Evolutionary conservation across 2,888 invertebrate species (phyloP).

Genomic region (Drosophila atripex): DNA sequence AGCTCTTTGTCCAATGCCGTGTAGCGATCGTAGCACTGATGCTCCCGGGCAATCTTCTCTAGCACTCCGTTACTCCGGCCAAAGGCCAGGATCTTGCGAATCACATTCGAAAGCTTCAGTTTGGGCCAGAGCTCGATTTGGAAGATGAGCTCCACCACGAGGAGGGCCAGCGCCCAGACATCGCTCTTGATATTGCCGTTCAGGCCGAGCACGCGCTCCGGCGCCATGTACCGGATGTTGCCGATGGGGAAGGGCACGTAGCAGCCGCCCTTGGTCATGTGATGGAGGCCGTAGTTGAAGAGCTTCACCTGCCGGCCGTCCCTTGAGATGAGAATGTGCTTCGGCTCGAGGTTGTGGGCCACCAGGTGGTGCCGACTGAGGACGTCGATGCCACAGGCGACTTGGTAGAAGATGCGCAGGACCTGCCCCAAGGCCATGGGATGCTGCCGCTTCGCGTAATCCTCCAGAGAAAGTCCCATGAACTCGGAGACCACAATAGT

Average conservation of each 20-base stretch:
- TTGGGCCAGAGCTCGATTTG: slow-evolving; percentile 89
- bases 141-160: slow-evolving; percentile 91
- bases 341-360: slow-evolving; percentile 91
- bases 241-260: slow-evolving; percentile 96
- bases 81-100: slow-evolving; percentile 89
- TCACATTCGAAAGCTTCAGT: slow-evolving; percentile 89
- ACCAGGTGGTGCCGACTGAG: slow-evolving; percentile 90
- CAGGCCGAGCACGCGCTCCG: slow-evolving; percentile 89
- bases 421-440: slow-evolving; percentile 84
- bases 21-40: slow-evolving; percentile 86
- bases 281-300: slow-evolving; percentile 96
- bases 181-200: slow-evolving; percentile 92
- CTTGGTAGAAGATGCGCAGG: slow-evolving; percentile 88
- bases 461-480: slow-evolving; percentile 88
- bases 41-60: slow-evolving; percentile 91
- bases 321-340: slow-evolving; percentile 90
- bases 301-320: slow-evolving; percentile 89
- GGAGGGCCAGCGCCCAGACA: slow-evolving; percentile 97
- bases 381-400: slow-evolving; percentile 89
- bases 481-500: slow-evolving; percentile 93
- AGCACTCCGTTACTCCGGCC: slow-evolving; percentile 84
- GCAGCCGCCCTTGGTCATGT: slow-evolving; percentile 94
- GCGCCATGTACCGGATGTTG: slow-evolving; percentile 91
- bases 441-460: slow-evolving; percentile 84
- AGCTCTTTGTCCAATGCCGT: slow-evolving; percentile 66